phyloP scores from a whole-genome alignment of 2,888 invertebrate genomes.

The Lycaena phlaeas region DNA sequence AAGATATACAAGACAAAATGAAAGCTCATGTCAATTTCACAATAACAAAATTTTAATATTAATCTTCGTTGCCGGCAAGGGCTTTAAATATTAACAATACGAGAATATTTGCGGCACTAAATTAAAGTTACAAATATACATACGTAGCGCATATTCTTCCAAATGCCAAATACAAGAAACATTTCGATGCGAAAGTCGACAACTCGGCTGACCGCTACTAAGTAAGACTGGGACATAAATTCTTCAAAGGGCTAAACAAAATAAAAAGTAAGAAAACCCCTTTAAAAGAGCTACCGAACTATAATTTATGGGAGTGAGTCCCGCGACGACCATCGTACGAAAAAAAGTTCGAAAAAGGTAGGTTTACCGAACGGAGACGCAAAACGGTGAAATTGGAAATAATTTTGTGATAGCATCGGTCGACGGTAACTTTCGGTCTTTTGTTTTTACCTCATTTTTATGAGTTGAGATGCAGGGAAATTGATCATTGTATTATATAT shows the following conservation, averaged over 20 bases:
- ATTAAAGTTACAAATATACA: constrained; percentile 4
- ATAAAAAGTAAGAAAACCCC: constrained; percentile 54
- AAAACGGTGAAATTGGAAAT: constrained; percentile 73
- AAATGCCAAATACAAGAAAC: constrained; percentile 12
- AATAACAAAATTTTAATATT: too few relatives aligned
- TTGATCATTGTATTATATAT: constrained; percentile 4
- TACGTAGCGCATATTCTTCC: constrained; percentile 2
- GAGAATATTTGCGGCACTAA: too few relatives aligned
- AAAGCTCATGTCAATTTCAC: too few relatives aligned
- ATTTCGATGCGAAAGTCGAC: constrained; percentile 26
- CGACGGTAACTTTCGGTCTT: constrained; percentile 65
- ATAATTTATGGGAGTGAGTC: constrained; percentile 64
- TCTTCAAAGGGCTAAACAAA: constrained; percentile 68
- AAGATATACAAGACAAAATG: too few relatives aligned
- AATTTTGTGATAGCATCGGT: constrained; percentile 68
- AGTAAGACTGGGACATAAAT: constrained; percentile 70
- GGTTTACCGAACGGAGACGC: constrained; percentile 46
- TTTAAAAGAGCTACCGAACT: constrained; percentile 72
- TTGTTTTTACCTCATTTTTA: constrained; percentile 25
- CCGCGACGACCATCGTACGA: constrained; percentile 50
- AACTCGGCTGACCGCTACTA: constrained; percentile 62
- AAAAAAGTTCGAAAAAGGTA: constrained; percentile 41
- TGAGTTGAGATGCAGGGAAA: constrained; percentile 6
- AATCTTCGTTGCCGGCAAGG: too few relatives aligned
- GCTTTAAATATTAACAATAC: too few relatives aligned